Evolutionary conservation across 1,140 invertebrate genomes (phyloP), one percentile per base, ranked within the genome.

Genomic region (Drosophila lacteicornis): DNA sequence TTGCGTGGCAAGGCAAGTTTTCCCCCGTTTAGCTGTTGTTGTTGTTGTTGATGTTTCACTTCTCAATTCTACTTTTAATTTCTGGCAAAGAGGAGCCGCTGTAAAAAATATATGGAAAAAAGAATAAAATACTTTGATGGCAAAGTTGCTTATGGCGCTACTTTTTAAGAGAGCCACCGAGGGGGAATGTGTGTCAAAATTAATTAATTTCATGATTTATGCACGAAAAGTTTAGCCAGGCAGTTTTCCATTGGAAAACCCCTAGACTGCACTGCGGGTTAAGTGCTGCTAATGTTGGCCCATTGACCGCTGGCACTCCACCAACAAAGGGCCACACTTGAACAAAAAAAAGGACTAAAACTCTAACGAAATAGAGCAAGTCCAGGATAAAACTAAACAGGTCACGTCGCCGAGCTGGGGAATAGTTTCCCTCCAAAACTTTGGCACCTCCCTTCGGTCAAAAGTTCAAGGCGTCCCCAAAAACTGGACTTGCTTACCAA

Each of bases 181-280:
- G 55, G 47, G 22, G 68, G 38, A 78, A 88, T 90, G 90, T 91
- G 82, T 91, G 88, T 91, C 88, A 91, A 91, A 91, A 91, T 91
- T 91, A 91, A 91, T 91, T 91, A 91, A 91, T 91, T 91, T 91
- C 82, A 73, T 91, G 88, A 91, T 91, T 91, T 91, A 91, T 91
- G 91, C 84, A 70, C 67, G 73, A 85, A 86, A 87, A 86, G 50
- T 82, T 91, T 74, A 17, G n/a, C 74, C 60, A 63, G 63, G 42
- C 57, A 49, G 50, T 58, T 61, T 68, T 49, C 47, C 69, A 73
- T 40, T 51, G 40, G 36, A 27, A 77, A 58, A 65, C 51, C 46
- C 11, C 25, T 45, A 15, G 46, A 43, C 30, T 76, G 46, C 73
- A 75, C 33, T 71, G 53, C 67, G 55, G 55, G 70, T 60, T 74